Evolutionary conservation across 1,140 invertebrate genomes (phyloP).

Genomic region (Cyrtorhinus lividipennis): DNA sequence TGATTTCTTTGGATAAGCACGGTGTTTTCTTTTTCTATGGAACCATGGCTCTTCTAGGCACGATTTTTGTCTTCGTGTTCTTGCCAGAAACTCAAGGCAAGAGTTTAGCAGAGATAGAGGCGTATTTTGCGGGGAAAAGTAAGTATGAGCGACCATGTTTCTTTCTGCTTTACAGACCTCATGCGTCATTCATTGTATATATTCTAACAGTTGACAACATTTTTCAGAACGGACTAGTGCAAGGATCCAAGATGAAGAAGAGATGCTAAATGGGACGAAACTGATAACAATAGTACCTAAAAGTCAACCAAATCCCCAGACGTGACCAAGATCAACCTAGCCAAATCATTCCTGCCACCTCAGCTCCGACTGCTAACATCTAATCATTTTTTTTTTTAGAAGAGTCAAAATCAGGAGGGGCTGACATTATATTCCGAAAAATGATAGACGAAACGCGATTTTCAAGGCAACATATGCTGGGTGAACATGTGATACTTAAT

Average conservation of each 20-base stretch:
- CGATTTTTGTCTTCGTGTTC: conserved; percentile 47
- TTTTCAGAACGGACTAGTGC: neutral
- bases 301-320: neutral
- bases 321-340: no score
- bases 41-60: conserved; percentile 44
- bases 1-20: conserved; percentile 33
- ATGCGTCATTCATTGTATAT: neutral
- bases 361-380: no score
- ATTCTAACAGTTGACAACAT: neutral
- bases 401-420: no score
- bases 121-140: conserved; percentile 22
- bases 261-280: conserved; percentile 9
- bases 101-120: conserved; percentile 49
- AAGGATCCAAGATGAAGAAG: conserved; percentile 11
- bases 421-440: no score
- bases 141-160: neutral
- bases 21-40: conserved; percentile 57
- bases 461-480: no score
- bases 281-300: conserved; percentile 13
- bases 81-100: conserved; percentile 72
- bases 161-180: neutral
- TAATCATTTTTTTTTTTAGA: no score
- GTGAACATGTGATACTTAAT: no score
- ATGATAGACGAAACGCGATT: no score
- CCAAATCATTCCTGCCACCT: no score